Evolutionary conservation across 2,113 vertebrate species (phyloP), one percentile per base, ranked within the genome.

Genomic region (Anolis carolinensis): DNA sequence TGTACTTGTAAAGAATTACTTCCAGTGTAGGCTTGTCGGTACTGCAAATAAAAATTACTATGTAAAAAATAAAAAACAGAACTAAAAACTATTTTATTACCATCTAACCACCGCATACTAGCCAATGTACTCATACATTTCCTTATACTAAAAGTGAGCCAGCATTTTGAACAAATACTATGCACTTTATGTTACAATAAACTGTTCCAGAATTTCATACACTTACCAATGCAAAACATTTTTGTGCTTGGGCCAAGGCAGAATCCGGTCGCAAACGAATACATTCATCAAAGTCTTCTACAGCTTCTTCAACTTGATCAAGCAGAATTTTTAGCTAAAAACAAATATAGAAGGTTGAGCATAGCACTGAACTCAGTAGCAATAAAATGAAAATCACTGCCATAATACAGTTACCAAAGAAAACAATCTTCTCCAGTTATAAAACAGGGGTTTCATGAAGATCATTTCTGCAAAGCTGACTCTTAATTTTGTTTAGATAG

Each of bases 1-100:
- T 99, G 98, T 68, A 99, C 97, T 93, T 98, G 98, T 87, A 97
- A 95, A 63, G 97, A 96, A 94, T 98, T 98, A 92, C 97, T 99
- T 95, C 98, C 99, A n/a, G 98, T 99, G 91, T 99, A 99, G 2
- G 98, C 98, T 74, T 99, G 98, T 85, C 99, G 97, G 95, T 99
- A 99, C 99, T 99, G 91, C 80, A 92, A 73, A 93, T 34, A 82
- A 39, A 76, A 34, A 79, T 81, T 50, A 25, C 11, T 11, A 34
- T 36, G 32, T 88, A 30, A 65, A 79, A 72, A 88, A 52, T 18
- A 59, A 44, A 83, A 70, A 87, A 3, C 10, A 65, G 21, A 14
- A 1, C 23, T 8, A 48, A 79, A 80, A 65, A 63, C 55, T 70
- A 65, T 16, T 65, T 44, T 34, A 77, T 67, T 36, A 75, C 9